phyloP scores from a whole-genome alignment of 2,797 vertebrate species.

The Thaleichthys pacificus region DNA sequence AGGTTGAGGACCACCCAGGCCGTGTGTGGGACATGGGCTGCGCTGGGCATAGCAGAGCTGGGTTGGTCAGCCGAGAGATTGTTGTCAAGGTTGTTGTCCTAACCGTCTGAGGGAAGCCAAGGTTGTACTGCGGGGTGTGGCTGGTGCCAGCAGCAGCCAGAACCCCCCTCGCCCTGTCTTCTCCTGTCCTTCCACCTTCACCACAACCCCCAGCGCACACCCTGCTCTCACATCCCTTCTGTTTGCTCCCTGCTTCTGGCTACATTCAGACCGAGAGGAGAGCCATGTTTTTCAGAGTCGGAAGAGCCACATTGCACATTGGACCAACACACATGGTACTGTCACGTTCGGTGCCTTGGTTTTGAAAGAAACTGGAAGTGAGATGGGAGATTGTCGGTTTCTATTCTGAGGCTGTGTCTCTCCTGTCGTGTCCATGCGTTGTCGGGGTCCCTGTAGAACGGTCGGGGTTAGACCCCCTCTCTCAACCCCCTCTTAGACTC shows the following conservation, averaged over 20 bases:
- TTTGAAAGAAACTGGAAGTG: neutral
- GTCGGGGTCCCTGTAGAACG: neutral
- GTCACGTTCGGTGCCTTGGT: too few relatives aligned
- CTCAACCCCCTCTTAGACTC: neutral
- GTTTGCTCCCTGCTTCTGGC: too few relatives aligned
- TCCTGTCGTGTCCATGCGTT: neutral
- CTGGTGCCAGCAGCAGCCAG: constrained; percentile 66
- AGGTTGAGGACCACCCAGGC: constrained; percentile 74
- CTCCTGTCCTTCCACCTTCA: neutral
- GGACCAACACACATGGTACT: too few relatives aligned
- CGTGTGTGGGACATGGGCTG: constrained; percentile 36
- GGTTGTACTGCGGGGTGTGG: constrained; percentile 56
- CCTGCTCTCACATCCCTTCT: too few relatives aligned
- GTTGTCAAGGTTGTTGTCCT: constrained; percentile 71
- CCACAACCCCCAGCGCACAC: neutral
- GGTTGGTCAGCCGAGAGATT: constrained; percentile 52
- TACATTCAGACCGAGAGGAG: too few relatives aligned
- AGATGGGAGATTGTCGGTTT: too few relatives aligned
- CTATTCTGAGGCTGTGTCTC: neutral
- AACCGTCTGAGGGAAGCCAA: constrained; percentile 57
- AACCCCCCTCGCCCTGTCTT: constrained; percentile 4
- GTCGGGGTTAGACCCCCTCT: neutral
- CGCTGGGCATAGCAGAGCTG: constrained; percentile 26
- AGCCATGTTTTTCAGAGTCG: too few relatives aligned
- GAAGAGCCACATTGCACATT: too few relatives aligned